Conservation (phyloP, 2,113 vertebrate genomes). For the Lonchura striata region DNA sequence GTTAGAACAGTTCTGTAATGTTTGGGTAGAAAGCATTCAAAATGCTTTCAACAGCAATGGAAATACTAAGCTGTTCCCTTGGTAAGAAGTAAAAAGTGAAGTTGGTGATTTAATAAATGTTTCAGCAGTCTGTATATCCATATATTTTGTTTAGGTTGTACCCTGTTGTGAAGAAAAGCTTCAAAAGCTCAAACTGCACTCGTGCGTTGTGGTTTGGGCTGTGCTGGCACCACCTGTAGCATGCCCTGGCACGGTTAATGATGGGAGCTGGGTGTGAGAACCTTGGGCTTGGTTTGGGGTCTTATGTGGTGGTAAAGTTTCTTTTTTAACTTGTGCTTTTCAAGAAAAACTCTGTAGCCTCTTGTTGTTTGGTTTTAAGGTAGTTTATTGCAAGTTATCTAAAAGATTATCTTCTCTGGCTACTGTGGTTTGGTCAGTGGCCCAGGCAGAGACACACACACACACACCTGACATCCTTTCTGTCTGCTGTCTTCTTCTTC, state of each 20-base stretch:
- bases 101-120: neutral
- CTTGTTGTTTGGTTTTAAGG: too few relatives aligned
- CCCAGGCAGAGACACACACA: too few relatives aligned
- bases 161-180: neutral
- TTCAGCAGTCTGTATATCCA: neutral
- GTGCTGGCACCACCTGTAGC: neutral
- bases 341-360: too few relatives aligned
- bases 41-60: neutral
- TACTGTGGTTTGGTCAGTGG: too few relatives aligned
- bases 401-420: too few relatives aligned
- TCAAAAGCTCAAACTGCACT: neutral
- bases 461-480: too few relatives aligned
- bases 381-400: too few relatives aligned
- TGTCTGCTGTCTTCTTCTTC: too few relatives aligned
- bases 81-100: neutral
- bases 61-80: neutral
- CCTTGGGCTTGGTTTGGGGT: too few relatives aligned
- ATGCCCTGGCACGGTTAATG: neutral
- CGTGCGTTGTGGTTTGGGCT: accelerated
- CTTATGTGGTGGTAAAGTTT: too few relatives aligned
- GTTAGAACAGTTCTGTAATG: conserved; percentile 27
- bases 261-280: too few relatives aligned
- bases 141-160: neutral
- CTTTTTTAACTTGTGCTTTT: too few relatives aligned
- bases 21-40: conserved; percentile 60